A percentile compares a stretch with the other conserved stretches of the same genome.
Evolutionary conservation across 2,797 vertebrate genomes (phyloP).

Genomic region (Syngnathus rostellatus): DNA sequence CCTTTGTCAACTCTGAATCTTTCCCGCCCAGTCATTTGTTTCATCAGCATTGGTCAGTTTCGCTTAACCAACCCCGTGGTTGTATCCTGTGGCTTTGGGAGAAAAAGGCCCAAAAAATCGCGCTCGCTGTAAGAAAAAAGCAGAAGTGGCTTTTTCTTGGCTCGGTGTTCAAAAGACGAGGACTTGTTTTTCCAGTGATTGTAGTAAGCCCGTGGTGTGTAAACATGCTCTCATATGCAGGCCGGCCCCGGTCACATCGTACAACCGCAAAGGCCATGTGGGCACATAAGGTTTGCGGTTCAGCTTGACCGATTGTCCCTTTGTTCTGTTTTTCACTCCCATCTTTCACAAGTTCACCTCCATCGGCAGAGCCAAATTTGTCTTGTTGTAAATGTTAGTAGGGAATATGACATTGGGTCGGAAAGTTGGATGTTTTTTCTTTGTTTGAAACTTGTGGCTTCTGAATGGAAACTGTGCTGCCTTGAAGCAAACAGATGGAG

Average conservation of each 20-base stretch:
- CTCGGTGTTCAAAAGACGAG: slow-evolving; percentile 54
- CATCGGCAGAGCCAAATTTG: slow-evolving; percentile 11
- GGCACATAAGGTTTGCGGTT: slow-evolving; percentile 48
- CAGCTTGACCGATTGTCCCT: slow-evolving; percentile 43
- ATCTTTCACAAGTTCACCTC: slow-evolving; percentile 25
- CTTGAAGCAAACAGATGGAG: slow-evolving; percentile 5
- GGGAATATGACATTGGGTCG: slow-evolving; percentile 15
- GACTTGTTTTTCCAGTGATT: slow-evolving; percentile 66
- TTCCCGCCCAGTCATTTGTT: slow-evolving; percentile 40
- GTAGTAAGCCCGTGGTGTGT: slow-evolving; percentile 57
- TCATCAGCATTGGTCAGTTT: slow-evolving; percentile 35
- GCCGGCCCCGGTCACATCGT: slow-evolving; percentile 31
- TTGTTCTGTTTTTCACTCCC: slow-evolving; percentile 49
- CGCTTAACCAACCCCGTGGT: slow-evolving; percentile 45
- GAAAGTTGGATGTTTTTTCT: slow-evolving; percentile 28
- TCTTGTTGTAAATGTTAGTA: slow-evolving; percentile 20
- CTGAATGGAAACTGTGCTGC: slow-evolving; percentile 14
- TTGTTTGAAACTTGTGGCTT: slow-evolving; percentile 34
- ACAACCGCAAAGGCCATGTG: slow-evolving; percentile 39
- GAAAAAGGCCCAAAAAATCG: slow-evolving; percentile 42
- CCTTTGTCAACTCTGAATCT: slow-evolving; percentile 38
- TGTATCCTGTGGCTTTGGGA: slow-evolving; percentile 43
- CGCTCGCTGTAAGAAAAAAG: slow-evolving; percentile 38
- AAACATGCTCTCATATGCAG: slow-evolving; percentile 59
- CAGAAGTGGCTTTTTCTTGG: slow-evolving; percentile 65